Conservation (phyloP, 2,888 invertebrate genomes). For the Apodemia mormo region DNA sequence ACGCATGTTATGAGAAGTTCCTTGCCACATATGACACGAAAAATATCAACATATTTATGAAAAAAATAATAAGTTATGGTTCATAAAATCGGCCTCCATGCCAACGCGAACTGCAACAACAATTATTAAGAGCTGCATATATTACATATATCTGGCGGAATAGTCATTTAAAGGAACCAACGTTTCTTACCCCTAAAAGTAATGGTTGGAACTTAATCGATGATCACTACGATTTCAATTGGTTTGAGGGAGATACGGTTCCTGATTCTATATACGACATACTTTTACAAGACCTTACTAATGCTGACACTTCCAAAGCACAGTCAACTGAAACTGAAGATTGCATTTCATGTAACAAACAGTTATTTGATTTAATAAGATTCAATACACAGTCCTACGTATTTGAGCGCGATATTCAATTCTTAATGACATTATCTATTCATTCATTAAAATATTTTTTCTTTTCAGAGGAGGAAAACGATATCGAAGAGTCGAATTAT, state of each 20-base stretch:
- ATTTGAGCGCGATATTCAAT: not conserved
- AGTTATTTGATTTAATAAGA: not conserved
- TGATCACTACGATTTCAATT: not conserved
- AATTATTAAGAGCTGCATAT: conserved; percentile 10
- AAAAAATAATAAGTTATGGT: conserved; percentile 13
- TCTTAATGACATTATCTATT: not conserved
- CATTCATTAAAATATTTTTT: not conserved
- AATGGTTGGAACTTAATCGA: conserved; percentile 14
- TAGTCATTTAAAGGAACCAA: conserved; percentile 13
- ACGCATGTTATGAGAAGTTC: conserved; percentile 10
- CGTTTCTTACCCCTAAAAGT: conserved; percentile 6
- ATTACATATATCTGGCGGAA: conserved; percentile 16
- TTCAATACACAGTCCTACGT: not conserved
- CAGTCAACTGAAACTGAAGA: not conserved
- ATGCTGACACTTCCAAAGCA: not conserved
- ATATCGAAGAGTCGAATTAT: not conserved
- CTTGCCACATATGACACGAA: conserved; percentile 7
- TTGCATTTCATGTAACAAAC: not conserved
- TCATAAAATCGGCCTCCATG: conserved; percentile 13
- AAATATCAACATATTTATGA: conserved; percentile 1
- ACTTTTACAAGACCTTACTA: not conserved
- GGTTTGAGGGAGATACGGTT: not conserved
- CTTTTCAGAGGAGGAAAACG: not conserved
- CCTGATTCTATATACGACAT: not conserved
- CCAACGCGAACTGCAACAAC: conserved; percentile 4